Conservation (phyloP, 2,888 invertebrate species). For the Odontocolon sp. region DNA sequence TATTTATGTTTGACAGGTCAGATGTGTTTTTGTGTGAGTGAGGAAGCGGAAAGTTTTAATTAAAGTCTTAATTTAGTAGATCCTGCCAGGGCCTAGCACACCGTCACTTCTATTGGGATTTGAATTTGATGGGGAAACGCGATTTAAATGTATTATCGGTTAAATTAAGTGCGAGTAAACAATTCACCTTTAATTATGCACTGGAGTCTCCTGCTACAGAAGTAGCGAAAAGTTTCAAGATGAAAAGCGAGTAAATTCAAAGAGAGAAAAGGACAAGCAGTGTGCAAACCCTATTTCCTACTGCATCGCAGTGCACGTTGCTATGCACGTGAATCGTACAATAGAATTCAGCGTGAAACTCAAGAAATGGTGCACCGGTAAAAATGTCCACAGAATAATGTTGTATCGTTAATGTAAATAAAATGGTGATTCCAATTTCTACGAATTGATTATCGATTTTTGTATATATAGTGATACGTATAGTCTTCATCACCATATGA, state of each 20-base stretch:
- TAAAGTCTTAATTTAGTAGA: slow-evolving; percentile 56
- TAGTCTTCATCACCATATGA: too few relatives aligned
- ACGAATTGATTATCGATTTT: too few relatives aligned
- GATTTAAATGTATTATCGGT: slow-evolving; percentile 56
- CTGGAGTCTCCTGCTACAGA: background rate
- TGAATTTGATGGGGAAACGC: slow-evolving; percentile 36
- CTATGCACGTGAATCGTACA: slow-evolving; percentile 7
- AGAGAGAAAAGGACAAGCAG: slow-evolving; percentile 4
- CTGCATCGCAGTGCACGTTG: slow-evolving; percentile 36
- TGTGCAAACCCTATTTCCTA: slow-evolving; percentile 32
- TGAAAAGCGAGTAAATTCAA: background rate
- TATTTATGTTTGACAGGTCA: background rate
- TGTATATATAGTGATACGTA: too few relatives aligned
- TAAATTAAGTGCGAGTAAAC: slow-evolving; percentile 54
- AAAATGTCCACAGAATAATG: background rate
- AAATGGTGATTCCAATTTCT: too few relatives aligned
- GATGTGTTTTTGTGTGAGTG: slow-evolving; percentile 8
- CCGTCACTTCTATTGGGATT: slow-evolving; percentile 17
- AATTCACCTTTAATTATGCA: slow-evolving; percentile 49
- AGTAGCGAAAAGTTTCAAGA: background rate
- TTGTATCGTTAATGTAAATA: too few relatives aligned
- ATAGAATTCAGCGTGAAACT: slow-evolving; percentile 1
- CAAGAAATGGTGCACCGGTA: background rate
- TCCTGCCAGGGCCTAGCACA: background rate
- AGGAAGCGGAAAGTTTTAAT: slow-evolving; percentile 45